Percentiles rank a stretch among this genome's conserved stretches.
These are phyloP conservation scores for Cosmorhoe ocellata DNA, from an alignment of 2,888 invertebrate genomes.

Conservation along the genomic window DNA sequence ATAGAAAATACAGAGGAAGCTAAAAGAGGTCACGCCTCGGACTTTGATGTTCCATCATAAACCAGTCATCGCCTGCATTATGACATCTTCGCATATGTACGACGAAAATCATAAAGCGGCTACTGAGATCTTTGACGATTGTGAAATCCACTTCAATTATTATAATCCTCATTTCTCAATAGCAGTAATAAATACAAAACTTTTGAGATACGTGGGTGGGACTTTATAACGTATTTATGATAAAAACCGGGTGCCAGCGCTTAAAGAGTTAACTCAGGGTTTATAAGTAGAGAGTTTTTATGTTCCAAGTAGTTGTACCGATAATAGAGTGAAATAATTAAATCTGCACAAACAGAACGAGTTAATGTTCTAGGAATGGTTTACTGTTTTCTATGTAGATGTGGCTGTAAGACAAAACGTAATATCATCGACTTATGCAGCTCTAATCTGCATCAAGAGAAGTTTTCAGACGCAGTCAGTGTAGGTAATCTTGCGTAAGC, in stretches of 20 bases:
- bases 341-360: background rate
- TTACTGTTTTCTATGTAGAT: background rate
- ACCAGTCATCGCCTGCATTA: conserved; percentile 46
- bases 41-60: conserved; percentile 50
- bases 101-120: conserved; percentile 25
- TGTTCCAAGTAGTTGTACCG: too few relatives aligned
- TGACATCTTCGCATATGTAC: conserved; percentile 29
- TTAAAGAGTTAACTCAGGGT: background rate
- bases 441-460: background rate
- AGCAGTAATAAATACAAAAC: conserved; percentile 13
- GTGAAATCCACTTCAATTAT: conserved; percentile 17
- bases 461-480: conserved; percentile 34
- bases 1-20: conserved; percentile 38
- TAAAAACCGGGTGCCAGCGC: background rate
- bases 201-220: conserved; percentile 10
- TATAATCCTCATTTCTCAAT: conserved; percentile 10
- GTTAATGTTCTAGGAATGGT: background rate
- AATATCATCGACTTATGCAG: background rate
- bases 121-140: conserved; percentile 10
- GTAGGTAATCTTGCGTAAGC: conserved; percentile 46
- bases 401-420: background rate
- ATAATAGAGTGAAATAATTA: background rate
- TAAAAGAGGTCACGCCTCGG: conserved; percentile 48
- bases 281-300: too few relatives aligned
- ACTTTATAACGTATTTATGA: background rate